Percentiles rank a stretch among this genome's conserved stretches.
These are phyloP conservation scores for Spheniscus humboldti DNA, from an alignment of 2,797 vertebrate genomes.

Conservation along the genomic window DNA sequence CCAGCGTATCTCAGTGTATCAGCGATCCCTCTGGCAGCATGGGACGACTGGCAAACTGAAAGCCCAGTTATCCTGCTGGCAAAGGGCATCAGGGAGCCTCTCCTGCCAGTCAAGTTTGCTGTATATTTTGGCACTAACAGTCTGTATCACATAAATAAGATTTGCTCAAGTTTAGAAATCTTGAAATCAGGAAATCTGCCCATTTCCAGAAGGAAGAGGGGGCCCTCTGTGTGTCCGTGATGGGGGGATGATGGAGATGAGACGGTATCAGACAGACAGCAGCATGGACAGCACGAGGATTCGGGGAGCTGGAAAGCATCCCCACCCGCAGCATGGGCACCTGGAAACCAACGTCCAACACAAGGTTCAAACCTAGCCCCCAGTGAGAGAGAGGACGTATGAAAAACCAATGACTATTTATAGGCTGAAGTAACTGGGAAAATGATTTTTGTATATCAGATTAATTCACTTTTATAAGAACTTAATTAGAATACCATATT, in stretches of 20 bases:
- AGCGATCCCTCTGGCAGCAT: no score
- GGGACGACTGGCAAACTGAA: not conserved
- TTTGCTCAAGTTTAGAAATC: not conserved
- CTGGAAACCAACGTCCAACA: no score
- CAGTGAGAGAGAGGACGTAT: rapidly evolving
- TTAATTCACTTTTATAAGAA: not conserved
- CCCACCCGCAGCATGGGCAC: no score
- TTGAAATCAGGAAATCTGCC: not conserved
- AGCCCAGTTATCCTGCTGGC: not conserved
- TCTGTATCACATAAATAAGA: not conserved
- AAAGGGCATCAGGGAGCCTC: not conserved
- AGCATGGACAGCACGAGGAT: rapidly evolving
- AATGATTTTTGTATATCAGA: not conserved
- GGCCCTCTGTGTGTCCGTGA: no score
- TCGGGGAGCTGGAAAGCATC: not conserved
- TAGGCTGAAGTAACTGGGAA: not conserved
- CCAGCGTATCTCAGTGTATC: rapidly evolving
- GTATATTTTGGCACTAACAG: not conserved
- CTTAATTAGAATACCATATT: not conserved
- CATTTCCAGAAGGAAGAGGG: not conserved
- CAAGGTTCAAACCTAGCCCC: not conserved
- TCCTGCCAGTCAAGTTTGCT: not conserved
- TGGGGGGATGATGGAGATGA: not conserved
- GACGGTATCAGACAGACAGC: not conserved
- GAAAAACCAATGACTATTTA: not conserved